Evolutionary conservation across 2,888 invertebrate species (phyloP), one percentile per base, ranked within the genome.

Genomic region (Chouioia cunea): DNA sequence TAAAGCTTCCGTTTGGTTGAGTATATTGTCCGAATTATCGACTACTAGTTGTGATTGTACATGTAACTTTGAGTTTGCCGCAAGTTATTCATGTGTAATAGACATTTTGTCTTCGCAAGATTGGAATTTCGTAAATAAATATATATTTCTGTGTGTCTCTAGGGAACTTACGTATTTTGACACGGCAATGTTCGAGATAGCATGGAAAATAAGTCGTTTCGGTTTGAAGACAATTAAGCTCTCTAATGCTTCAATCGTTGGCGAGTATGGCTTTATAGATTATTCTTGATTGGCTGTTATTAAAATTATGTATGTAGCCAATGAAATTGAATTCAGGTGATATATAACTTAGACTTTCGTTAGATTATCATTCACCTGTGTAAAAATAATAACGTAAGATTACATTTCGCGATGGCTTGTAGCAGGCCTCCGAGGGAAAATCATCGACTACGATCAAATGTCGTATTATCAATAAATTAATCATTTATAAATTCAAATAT

Each of bases 161-260:
- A 80, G 87, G 90, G 91, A 20, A 90, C 91, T 0, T 93, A 93
- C 80, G 89, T 91, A 0, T 93, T 92, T 80, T 92, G 93, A 15
- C 93, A 92, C 80, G 91, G 93, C 77, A 77, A 77, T 54, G 85
- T 92, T 8, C 87, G 90, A 48, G 93, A 93, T 80, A 86, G 89
- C 0, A 81, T 81, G 8, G 89, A 91, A 14, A 93, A 93, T 77
- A 87, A 88, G 6, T 93, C 93, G 80, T 93, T 90, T 79, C 87
- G 93, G 3, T 89, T 89, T 62, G 94, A 94, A 80, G 90, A 92
- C 76, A 87, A n/a, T n/a, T n/a, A n/a, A 91, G 44, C 89, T 89
- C 73, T 83, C 89, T 0, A 93, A 93, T 82, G 93, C 93, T 20
- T 92, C 92, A 2, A 90, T 93, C 0, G 86, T 88, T 0, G 94